phyloP scores from a whole-genome alignment of 2,797 vertebrate species.

The Pempheris klunzingeri region DNA sequence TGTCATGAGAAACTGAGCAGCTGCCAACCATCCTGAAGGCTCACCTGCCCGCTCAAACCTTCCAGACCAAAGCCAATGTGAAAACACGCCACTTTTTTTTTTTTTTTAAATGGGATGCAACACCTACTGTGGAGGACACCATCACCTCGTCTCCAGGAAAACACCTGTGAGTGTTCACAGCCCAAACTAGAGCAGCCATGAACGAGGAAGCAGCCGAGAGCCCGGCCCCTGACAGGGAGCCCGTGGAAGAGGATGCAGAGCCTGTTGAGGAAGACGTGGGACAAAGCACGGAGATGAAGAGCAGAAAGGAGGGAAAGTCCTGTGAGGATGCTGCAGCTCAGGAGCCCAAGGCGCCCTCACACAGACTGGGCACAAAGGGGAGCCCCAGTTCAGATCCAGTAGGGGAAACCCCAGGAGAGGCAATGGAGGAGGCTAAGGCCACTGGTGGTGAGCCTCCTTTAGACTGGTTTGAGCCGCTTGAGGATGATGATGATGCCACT shows the following conservation, averaged over 20 bases:
- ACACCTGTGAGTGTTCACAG: slow-evolving; percentile 1
- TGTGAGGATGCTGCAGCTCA: slow-evolving; percentile 4
- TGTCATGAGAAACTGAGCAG: slow-evolving; percentile 21
- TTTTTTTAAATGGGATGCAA: slow-evolving; percentile 56
- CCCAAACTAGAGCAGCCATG: slow-evolving; percentile 63
- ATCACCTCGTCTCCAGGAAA: slow-evolving; percentile 2
- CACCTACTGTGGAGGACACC: neutral
- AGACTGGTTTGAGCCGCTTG: slow-evolving; percentile 88
- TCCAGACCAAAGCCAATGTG: no score
- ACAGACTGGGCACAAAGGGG: neutral
- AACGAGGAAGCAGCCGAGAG: slow-evolving; percentile 47
- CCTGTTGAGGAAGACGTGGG: slow-evolving; percentile 2
- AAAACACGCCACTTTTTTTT: neutral
- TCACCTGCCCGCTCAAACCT: neutral
- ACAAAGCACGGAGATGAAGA: slow-evolving; percentile 33
- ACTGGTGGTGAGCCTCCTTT: slow-evolving; percentile 62
- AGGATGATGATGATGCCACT: slow-evolving; percentile 73
- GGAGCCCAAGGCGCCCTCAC: slow-evolving; percentile 1
- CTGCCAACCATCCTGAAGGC: neutral
- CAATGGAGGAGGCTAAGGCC: slow-evolving; percentile 35
- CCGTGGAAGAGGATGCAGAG: slow-evolving; percentile 41
- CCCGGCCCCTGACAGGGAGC: slow-evolving; percentile 22
- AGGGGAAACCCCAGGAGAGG: neutral
- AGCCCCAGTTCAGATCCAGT: neutral
- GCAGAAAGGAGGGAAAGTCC: slow-evolving; percentile 15